Evolutionary conservation across 2,797 vertebrate species (phyloP).

Genomic region (Pangasius djambal): DNA sequence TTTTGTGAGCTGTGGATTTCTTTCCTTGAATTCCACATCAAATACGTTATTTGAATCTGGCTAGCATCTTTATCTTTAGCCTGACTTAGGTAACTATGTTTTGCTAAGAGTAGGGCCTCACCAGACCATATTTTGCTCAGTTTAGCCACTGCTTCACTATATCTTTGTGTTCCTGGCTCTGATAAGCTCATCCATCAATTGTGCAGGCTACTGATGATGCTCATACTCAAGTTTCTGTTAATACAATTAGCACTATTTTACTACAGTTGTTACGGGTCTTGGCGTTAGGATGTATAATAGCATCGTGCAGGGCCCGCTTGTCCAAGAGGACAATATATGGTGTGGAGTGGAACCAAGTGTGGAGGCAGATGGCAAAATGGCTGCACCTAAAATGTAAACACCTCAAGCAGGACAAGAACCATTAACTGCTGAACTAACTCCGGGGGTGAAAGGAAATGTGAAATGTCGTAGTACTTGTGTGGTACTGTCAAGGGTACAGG

Average conservation of each 20-base stretch:
- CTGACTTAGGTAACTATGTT: neutral
- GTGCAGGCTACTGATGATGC: neutral
- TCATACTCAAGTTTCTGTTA: neutral
- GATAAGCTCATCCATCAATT: neutral
- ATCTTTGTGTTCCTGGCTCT: neutral
- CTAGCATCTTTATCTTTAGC: neutral
- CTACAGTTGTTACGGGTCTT: too few relatives aligned
- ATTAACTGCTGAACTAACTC: too few relatives aligned
- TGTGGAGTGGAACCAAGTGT: too few relatives aligned
- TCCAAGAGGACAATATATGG: too few relatives aligned
- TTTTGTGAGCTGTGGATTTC: neutral
- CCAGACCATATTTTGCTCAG: neutral
- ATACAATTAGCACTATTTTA: neutral
- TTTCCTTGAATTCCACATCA: neutral
- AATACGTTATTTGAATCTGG: neutral
- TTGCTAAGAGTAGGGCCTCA: neutral
- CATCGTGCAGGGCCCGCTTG: too few relatives aligned
- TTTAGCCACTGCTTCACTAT: neutral
- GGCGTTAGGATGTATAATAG: too few relatives aligned
- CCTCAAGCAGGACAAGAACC: too few relatives aligned
- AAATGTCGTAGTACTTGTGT: too few relatives aligned
- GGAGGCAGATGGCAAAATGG: too few relatives aligned
- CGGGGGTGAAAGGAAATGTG: too few relatives aligned
- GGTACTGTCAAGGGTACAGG: too few relatives aligned
- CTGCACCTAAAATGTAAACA: too few relatives aligned